phyloP scores from a whole-genome alignment of 2,797 vertebrate genomes.

The Notolabrus celidotus region DNA sequence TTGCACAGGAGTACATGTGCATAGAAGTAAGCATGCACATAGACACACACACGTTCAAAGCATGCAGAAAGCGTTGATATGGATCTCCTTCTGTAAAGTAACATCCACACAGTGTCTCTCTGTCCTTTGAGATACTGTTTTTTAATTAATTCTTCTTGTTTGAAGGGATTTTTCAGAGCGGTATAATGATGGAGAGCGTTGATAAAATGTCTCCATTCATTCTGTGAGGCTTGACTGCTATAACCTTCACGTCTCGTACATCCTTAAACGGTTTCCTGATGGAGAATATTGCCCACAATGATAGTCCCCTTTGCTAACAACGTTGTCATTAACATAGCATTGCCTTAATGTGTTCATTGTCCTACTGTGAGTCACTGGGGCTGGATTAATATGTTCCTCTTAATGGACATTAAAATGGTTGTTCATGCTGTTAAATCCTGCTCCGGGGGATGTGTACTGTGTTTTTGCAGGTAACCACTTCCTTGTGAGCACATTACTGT shows the following conservation, averaged over 20 bases:
- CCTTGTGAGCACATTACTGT: background rate
- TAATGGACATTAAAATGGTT: conserved; percentile 54
- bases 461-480: conserved; percentile 8
- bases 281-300: conserved; percentile 38
- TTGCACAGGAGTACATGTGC: background rate
- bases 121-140: conserved; percentile 30
- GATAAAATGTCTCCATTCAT: conserved; percentile 22
- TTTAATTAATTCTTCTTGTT: conserved; percentile 23
- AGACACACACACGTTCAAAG: conserved; percentile 6
- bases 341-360: conserved; percentile 37
- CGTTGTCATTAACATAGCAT: conserved; percentile 46
- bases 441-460: conserved; percentile 14
- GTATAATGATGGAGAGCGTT: conserved; percentile 24
- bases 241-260: conserved; percentile 35
- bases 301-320: conserved; percentile 35
- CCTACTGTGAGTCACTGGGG: conserved; percentile 48
- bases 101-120: background rate
- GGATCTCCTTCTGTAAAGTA: conserved; percentile 13
- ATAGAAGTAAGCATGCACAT: background rate
- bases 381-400: conserved; percentile 40
- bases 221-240: background rate
- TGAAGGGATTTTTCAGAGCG: background rate
- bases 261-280: conserved; percentile 41
- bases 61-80: background rate
- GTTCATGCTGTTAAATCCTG: conserved; percentile 23